Evolutionary conservation across 1,140 invertebrate species (phyloP).

Genomic region (Trichonephila inaurata): DNA sequence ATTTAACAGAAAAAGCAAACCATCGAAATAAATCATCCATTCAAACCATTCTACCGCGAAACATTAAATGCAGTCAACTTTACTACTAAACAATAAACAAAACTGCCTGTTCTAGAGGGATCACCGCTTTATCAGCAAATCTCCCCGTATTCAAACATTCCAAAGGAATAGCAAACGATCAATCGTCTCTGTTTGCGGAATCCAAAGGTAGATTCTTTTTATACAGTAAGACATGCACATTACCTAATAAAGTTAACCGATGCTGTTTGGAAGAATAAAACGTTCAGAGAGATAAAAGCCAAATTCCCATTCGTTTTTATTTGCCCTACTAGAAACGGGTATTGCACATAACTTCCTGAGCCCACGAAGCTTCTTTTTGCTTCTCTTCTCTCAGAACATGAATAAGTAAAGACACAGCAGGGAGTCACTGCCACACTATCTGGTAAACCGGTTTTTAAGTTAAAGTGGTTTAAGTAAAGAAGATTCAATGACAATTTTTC

Average conservation of each 20-base stretch:
- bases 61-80: constrained; percentile 24
- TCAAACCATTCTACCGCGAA: constrained; percentile 1
- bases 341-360: constrained; percentile 47
- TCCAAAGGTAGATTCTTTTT: constrained; percentile 38
- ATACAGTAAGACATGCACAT: constrained; percentile 32
- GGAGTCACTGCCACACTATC: background rate
- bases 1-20: background rate
- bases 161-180: constrained; percentile 32
- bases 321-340: constrained; percentile 13
- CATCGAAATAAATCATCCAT: constrained; percentile 12
- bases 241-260: constrained; percentile 48
- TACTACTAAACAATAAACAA: constrained; percentile 37
- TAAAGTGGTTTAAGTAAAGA: background rate
- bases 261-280: constrained; percentile 35
- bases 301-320: constrained; percentile 51
- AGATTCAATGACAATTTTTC: background rate
- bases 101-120: constrained; percentile 27
- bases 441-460: background rate
- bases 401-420: constrained; percentile 33
- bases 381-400: background rate
- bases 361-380: constrained; percentile 1
- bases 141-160: constrained; percentile 38
- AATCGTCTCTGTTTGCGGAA: constrained; percentile 41
- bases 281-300: constrained; percentile 32
- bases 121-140: constrained; percentile 30